A percentile compares a stretch with the other conserved stretches of the same genome.
These are phyloP conservation scores for Eudyptes chrysolophus DNA, from an alignment of 2,113 vertebrate species.

Conservation along the genomic window DNA sequence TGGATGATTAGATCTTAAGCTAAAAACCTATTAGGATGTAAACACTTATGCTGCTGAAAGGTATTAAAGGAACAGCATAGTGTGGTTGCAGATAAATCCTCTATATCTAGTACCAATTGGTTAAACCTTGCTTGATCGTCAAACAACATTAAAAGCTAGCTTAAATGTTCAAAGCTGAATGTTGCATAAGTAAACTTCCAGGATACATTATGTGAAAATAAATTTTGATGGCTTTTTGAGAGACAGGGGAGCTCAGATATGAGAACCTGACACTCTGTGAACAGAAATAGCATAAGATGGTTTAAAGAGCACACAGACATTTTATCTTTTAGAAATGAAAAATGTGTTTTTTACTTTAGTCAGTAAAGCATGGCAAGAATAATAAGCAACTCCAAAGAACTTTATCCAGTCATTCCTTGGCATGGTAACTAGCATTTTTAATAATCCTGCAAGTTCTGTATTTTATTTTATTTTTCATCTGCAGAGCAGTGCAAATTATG, in stretches of 20 bases:
- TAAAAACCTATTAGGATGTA: constrained; percentile 84
- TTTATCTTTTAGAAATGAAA: not conserved
- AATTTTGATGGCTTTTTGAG: not conserved
- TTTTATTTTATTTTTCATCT: not conserved
- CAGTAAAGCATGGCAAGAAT: not conserved
- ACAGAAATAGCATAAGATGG: not conserved
- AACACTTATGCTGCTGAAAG: constrained; percentile 80
- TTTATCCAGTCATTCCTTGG: not conserved
- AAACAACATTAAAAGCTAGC: constrained; percentile 64
- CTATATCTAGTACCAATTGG: constrained; percentile 64
- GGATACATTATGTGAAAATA: not conserved
- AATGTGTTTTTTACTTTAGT: not conserved
- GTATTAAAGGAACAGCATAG: constrained; percentile 79
- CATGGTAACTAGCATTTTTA: not conserved
- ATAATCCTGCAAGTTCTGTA: not conserved
- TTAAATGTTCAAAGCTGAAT: constrained; percentile 57
- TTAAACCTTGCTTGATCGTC: constrained; percentile 74
- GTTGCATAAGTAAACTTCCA: constrained; percentile 11
- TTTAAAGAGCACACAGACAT: not conserved
- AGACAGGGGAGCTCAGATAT: not conserved
- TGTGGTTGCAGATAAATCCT: constrained; percentile 72
- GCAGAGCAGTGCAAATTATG: not conserved
- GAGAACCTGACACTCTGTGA: not conserved
- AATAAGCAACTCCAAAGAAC: not conserved
- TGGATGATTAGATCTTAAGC: constrained; percentile 88